Evolutionary conservation across 2,888 invertebrate species (phyloP), one percentile per base, ranked within the genome.

Genomic region (Ornithoptera priamus): DNA sequence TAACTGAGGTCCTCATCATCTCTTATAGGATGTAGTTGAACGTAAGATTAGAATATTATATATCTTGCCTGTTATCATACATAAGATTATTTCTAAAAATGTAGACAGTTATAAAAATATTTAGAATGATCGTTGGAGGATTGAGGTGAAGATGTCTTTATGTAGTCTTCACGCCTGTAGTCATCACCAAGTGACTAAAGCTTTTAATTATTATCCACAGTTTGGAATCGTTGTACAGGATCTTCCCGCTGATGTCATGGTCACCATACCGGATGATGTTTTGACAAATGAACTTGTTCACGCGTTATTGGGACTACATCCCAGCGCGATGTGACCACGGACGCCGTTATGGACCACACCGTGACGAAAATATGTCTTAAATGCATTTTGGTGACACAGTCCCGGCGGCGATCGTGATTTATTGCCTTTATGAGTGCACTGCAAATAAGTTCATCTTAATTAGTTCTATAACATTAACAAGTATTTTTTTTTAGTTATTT

Each of bases 241-340:
- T 10, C 12, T 57, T 57, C 20, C 57, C 22, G 20, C 4, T 8
- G n/a, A 57, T 24, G 8, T 53, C 12, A 22, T 86, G 81, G 87
- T 67, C 77, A 84, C 85, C 80, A 60, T 82, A 90, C 88, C 85
- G 88, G 90, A 90, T 84, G 89, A 83, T 84, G 80, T 83, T 75
- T 77, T 90, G 91, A 92, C 87, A 89, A 91, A 92, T 89, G 89
- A 73, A 75, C 75, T 73, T 81, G 88, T 90, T 89, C 90, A 89
- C 90, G 91, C 82, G 78, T 87, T 88, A 89, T 91, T 90, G 88
- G 80, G 77, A 73, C 77, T 75, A 81, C 85, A 84, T 86, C 84
- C 86, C 80, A 75, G 75, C 78, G 73, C 77, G 80, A 87, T 86
- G 85, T 85, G 85, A 85, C 79, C 76, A 80, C 85, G 81, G 75